Evolutionary conservation across 2,888 invertebrate genomes (phyloP).

Genomic region (Leptinotarsa peninsularis): DNA sequence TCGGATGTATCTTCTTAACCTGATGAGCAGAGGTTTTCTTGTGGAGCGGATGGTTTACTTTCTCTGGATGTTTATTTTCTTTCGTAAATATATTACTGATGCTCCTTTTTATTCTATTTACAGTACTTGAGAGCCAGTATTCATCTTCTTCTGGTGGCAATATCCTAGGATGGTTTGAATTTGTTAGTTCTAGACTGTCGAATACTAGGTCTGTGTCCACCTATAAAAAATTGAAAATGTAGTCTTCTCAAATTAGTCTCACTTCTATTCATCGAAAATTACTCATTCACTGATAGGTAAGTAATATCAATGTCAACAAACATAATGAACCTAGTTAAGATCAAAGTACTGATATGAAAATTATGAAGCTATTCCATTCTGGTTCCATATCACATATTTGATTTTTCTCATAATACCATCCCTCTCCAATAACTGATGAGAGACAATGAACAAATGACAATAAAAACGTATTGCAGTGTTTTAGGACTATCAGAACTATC

Average conservation of each 20-base stretch:
- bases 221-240: constrained; percentile 56
- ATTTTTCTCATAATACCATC: too few species aligned
- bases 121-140: constrained; percentile 61
- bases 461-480: too few species aligned
- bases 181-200: constrained; percentile 60
- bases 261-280: background rate
- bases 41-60: constrained; percentile 29
- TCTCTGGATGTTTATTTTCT: constrained; percentile 30
- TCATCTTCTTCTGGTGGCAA: constrained; percentile 55
- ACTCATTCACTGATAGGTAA: too few species aligned
- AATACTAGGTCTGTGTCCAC: constrained; percentile 65
- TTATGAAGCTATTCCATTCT: too few species aligned
- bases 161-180: constrained; percentile 57
- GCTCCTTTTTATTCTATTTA: constrained; percentile 65
- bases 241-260: background rate
- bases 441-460: too few species aligned
- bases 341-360: too few species aligned
- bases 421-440: too few species aligned
- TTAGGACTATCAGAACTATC: too few species aligned
- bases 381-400: too few species aligned
- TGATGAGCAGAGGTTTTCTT: constrained; percentile 32
- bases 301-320: too few species aligned
- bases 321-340: too few species aligned
- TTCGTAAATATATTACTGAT: constrained; percentile 53
- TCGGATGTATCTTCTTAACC: constrained; percentile 51